Evolutionary conservation across 2,888 invertebrate species (phyloP), one percentile per base, ranked within the genome.

Genomic region (Ormyrus nitidulus): DNA sequence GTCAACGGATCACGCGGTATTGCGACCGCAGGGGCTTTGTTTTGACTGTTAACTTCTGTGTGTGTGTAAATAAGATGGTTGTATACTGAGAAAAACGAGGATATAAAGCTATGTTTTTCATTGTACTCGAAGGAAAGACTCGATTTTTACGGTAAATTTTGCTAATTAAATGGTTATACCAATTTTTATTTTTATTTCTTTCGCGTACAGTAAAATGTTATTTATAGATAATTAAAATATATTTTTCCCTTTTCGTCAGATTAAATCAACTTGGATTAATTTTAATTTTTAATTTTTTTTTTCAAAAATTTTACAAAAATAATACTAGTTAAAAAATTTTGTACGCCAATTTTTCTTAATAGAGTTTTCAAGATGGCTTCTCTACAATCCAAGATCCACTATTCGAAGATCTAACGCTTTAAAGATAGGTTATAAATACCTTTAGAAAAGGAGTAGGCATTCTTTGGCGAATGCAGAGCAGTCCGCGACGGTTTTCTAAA

Each of bases 111-210:
- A 56, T 11, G 8, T 59, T 51, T 53, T 34, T 0, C 53, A 46
- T 9, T 1, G 34, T 9, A 9, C 7, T 8, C 6, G 48, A 5
- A 46, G 8, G 62, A 44, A 2, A 5, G 44, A 5, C 10, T 56
- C 56, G 2, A 6, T 11, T 8, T 56, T 56, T 10, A 2, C 19
- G 19, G 19, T 19, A 19, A 19, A 19, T 19, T 19, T 53, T 53
- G 2, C 53, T 9, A 9, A 2, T 10, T 10, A 53, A 9, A 9
- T 53, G 7, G 9, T 7, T 53, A 10, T 2, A 53, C 10, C 7
- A 10, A 53, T 53, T 53, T 53, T n/a, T 56, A 53, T 53, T 53
- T 53, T n/a, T 56, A 56, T 56, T 56, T n/a, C n/a, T 56, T 56
- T 6, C n/a, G 9, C 2, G 11, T 6, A 6, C 2, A 2, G 9